Percentiles rank a stretch among this genome's conserved stretches.
Conservation (phyloP, 2,797 vertebrate genomes). For the Gymnocypris eckloni region DNA sequence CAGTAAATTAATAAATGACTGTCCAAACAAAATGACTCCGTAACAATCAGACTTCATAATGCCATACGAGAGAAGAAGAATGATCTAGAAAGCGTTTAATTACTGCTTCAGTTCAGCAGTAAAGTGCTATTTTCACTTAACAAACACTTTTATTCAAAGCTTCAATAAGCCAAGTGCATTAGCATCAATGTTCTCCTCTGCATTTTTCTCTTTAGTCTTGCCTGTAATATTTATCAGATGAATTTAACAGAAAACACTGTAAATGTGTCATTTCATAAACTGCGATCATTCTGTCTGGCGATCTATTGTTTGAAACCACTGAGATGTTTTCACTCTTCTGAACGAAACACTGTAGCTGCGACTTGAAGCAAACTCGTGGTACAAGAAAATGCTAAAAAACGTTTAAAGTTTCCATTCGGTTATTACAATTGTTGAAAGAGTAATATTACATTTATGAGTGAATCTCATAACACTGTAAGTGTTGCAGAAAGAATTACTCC, state of each 20-base stretch:
- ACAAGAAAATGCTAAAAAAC: constrained; percentile 1
- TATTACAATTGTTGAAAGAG: constrained; percentile 45
- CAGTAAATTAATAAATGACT: neutral
- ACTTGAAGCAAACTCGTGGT: neutral
- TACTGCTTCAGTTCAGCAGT: neutral
- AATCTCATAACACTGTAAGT: constrained; percentile 24
- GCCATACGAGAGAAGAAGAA: neutral
- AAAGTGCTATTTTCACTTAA: neutral
- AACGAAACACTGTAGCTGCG: neutral
- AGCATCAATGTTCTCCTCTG: neutral
- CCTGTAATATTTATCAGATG: neutral
- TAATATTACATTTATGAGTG: constrained; percentile 32
- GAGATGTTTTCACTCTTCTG: neutral
- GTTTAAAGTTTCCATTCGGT: constrained; percentile 30
- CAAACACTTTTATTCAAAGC: neutral
- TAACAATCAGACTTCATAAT: neutral
- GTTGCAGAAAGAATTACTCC: constrained; percentile 30
- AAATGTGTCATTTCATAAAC: neutral
- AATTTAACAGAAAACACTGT: neutral
- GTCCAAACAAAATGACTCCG: neutral
- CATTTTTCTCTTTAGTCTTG: neutral
- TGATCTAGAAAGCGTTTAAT: neutral
- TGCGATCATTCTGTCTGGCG: neutral
- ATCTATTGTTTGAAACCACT: neutral
- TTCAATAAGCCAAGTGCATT: neutral